Percentiles rank a stretch among this genome's conserved stretches.
Evolutionary conservation across 1,140 invertebrate species (phyloP).

Genomic region (Musca vetustissima): DNA sequence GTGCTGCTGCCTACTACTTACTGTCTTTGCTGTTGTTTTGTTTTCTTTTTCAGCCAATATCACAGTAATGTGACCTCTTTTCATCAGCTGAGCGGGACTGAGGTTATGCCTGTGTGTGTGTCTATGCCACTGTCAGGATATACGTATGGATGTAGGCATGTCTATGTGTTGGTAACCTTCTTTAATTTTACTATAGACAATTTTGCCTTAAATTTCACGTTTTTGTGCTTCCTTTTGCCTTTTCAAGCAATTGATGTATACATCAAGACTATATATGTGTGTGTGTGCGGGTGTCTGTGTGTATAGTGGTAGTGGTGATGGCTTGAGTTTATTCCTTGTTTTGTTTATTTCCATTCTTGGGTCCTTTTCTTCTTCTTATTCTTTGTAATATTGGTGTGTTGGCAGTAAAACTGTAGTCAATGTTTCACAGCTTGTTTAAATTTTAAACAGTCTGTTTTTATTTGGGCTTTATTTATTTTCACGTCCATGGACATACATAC

Average conservation of each 20-base stretch:
- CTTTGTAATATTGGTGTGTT: neutral
- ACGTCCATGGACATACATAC: neutral
- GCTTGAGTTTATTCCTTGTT: neutral
- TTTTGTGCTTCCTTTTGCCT: neutral
- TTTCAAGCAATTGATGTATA: neutral
- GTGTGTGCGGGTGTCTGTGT: too few relatives aligned
- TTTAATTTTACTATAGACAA: conserved; percentile 3
- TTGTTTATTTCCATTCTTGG: neutral
- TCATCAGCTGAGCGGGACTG: too few relatives aligned
- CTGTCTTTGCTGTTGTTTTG: too few relatives aligned
- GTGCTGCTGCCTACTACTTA: too few relatives aligned
- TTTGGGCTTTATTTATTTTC: too few relatives aligned
- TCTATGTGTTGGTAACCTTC: neutral
- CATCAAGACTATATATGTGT: neutral
- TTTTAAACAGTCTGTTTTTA: conserved; percentile 14
- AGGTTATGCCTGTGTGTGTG: too few relatives aligned
- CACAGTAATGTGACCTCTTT: too few relatives aligned
- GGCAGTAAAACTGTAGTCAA: conserved; percentile 9
- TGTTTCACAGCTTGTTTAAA: conserved; percentile 17
- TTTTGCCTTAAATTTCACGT: too few relatives aligned
- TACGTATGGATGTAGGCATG: too few relatives aligned
- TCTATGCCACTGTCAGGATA: too few relatives aligned
- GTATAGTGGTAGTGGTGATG: too few relatives aligned
- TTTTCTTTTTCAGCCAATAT: too few relatives aligned
- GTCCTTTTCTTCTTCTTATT: neutral